A percentile compares a stretch with the other conserved stretches of the same genome.
Conservation (phyloP, 2,888 invertebrate species). For the Meliscaeva auricollis region DNA sequence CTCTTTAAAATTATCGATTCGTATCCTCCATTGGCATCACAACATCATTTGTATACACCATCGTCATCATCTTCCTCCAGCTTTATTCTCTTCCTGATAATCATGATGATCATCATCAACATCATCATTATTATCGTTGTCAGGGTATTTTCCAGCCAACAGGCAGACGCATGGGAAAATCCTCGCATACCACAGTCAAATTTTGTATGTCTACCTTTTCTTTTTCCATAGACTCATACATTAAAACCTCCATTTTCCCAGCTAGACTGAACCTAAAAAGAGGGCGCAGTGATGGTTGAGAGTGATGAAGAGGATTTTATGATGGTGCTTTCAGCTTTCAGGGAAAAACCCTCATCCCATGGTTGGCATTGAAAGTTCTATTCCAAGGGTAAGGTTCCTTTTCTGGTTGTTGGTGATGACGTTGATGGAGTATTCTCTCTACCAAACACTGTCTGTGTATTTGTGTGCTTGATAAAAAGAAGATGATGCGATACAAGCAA, state of each 20-base stretch:
- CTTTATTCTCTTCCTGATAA: background rate
- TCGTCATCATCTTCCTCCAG: conserved; percentile 25
- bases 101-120: conserved; percentile 46
- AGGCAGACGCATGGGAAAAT: conserved; percentile 72
- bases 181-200: conserved; percentile 48
- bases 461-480: conserved; percentile 20
- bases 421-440: conserved; percentile 65
- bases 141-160: conserved; percentile 70
- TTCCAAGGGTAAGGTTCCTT: conserved; percentile 72
- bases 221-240: conserved; percentile 40
- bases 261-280: conserved; percentile 12
- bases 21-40: conserved; percentile 52
- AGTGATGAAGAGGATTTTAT: background rate
- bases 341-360: conserved; percentile 52
- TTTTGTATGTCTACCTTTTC: conserved; percentile 41
- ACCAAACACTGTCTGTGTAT: conserved; percentile 70
- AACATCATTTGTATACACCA: too few species aligned
- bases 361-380: conserved; percentile 70
- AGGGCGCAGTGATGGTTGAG: conserved; percentile 1
- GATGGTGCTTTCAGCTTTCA: conserved; percentile 52
- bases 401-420: too few species aligned
- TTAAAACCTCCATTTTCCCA: conserved; percentile 10
- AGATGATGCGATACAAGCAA: conserved; percentile 13
- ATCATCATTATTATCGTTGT: conserved; percentile 49
- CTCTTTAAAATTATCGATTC: conserved; percentile 78